Conservation (phyloP, 2,797 vertebrate species). For the Eulemur coronatus region DNA sequence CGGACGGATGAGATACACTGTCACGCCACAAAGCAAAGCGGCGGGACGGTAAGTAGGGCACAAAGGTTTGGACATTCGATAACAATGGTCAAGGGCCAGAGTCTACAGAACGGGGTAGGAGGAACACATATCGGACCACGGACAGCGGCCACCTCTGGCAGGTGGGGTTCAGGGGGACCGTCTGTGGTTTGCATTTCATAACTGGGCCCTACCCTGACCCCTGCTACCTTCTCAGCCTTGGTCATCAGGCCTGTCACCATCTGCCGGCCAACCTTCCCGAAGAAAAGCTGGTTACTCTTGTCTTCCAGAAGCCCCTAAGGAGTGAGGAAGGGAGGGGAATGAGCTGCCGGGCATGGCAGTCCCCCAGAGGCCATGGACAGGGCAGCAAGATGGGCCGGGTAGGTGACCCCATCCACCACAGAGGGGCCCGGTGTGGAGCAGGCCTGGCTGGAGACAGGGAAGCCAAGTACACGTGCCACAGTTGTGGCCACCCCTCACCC, state of each 20-base stretch:
- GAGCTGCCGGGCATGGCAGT: background rate
- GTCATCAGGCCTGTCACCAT: slow-evolving; percentile 96
- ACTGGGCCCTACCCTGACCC: rapidly evolving
- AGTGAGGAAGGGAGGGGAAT: slow-evolving; percentile 22
- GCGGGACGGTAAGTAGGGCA: rapidly evolving
- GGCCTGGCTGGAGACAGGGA: background rate
- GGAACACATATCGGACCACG: rapidly evolving
- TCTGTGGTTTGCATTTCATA: background rate
- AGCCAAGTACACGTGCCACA: background rate
- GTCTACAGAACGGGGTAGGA: rapidly evolving
- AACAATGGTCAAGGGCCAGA: too few species aligned
- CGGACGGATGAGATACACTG: rapidly evolving
- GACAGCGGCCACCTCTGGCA: background rate
- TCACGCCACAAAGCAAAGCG: rapidly evolving
- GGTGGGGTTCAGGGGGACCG: background rate
- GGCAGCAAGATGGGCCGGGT: rapidly evolving
- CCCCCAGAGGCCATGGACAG: background rate
- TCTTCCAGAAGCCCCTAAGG: slow-evolving; percentile 91
- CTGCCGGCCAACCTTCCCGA: slow-evolving; percentile 96
- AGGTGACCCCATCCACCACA: background rate
- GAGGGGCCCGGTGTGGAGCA: background rate
- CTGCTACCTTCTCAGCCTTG: slow-evolving; percentile 95
- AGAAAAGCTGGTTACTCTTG: slow-evolving; percentile 93
- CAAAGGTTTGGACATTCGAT: too few species aligned
- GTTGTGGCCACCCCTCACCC: background rate